A percentile compares a stretch with the other conserved stretches of the same genome.
phyloP scores from a whole-genome alignment of 2,797 vertebrate species.

The Ambastaia sidthimunki region DNA sequence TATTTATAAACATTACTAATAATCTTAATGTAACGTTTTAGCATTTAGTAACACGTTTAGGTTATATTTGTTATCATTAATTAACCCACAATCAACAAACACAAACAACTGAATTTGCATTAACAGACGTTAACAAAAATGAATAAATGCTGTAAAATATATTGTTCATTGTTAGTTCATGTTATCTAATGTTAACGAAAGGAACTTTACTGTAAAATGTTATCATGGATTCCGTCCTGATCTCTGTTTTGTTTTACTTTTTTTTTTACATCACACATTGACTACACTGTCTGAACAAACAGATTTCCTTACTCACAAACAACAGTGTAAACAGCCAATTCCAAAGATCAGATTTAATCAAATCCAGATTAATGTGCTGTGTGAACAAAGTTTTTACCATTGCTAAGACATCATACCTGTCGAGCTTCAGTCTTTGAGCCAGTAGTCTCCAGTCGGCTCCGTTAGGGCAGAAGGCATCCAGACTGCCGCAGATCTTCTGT shows the following conservation, averaged over 20 bases:
- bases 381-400: background rate
- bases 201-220: too few species aligned
- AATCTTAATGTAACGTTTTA: too few species aligned
- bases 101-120: too few species aligned
- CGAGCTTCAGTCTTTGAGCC: conserved; percentile 96
- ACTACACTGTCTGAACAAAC: background rate
- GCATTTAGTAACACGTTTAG: too few species aligned
- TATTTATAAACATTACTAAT: too few species aligned
- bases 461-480: conserved; percentile 91
- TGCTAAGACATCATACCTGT: conserved; percentile 80
- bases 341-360: background rate
- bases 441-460: conserved; percentile 96
- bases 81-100: too few species aligned
- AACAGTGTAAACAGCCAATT: background rate
- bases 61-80: too few species aligned
- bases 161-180: too few species aligned
- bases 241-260: background rate
- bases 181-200: too few species aligned
- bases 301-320: background rate
- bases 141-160: too few species aligned
- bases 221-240: background rate
- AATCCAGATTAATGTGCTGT: background rate
- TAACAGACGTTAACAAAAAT: too few species aligned
- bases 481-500: conserved; percentile 99
- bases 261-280: background rate